These are phyloP conservation scores for Pangasius krempfi DNA, from an alignment of 2,797 vertebrate species.

Conservation along the genomic window DNA sequence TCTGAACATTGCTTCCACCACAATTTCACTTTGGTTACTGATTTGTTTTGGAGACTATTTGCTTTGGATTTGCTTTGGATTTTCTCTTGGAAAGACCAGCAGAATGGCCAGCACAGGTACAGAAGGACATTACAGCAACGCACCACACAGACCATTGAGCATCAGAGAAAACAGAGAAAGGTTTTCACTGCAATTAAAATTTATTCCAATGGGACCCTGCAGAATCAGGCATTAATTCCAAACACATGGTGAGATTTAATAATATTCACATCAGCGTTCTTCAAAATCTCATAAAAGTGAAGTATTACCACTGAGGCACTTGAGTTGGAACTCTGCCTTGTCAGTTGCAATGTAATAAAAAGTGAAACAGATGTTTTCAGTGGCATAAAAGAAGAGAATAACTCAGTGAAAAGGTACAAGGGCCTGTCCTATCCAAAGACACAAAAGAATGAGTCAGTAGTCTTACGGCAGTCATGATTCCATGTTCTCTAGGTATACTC, in stretches of 20 bases:
- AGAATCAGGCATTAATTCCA: conserved; percentile 16
- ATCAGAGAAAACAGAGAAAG: not conserved
- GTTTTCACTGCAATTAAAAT: conserved; percentile 1
- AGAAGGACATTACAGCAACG: not conserved
- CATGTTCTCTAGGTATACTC: not conserved
- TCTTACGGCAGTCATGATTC: not conserved
- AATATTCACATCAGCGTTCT: conserved; percentile 17
- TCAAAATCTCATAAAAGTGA: conserved; percentile 62
- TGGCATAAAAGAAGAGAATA: not conserved
- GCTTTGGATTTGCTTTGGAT: not conserved
- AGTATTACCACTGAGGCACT: conserved; percentile 50
- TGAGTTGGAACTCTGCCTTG: not conserved
- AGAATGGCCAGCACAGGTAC: not conserved
- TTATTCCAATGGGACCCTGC: not conserved
- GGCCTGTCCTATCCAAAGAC: not conserved
- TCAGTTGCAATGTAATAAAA: conserved; percentile 57
- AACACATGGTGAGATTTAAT: not conserved
- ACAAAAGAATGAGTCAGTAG: not conserved
- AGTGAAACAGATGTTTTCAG: conserved; percentile 57
- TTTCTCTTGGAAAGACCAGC: not conserved
- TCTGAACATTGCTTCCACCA: not conserved
- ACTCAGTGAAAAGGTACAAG: not conserved
- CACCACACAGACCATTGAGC: not conserved
- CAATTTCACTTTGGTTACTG: not conserved
- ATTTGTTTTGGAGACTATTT: not conserved